Evolutionary conservation across 2,888 invertebrate genomes (phyloP), one percentile per base, ranked within the genome.

Genomic region (Idaea straminata): DNA sequence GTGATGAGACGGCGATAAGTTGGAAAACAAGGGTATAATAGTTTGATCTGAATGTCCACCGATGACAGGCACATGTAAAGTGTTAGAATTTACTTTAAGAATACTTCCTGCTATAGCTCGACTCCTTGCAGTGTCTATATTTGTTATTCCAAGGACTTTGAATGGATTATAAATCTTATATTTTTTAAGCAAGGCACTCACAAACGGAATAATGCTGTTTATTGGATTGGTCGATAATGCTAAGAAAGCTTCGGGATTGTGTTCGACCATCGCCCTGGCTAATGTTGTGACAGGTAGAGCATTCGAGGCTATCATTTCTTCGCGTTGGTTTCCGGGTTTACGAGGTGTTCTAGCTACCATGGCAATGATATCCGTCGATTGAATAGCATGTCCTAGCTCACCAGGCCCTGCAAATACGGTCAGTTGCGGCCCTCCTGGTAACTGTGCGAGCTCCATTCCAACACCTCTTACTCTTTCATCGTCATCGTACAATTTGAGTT

Each of bases 21-120:
- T 85, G 1, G 89, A 89, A 75, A 87, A 89, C 35, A 89, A 68
- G 5, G 89, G 89, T 63, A 89, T 75, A 57, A 88, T 81, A 3
- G 88, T 87, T 1, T 86, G 79, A 15, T 86, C 86, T 0, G 89
- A 89, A 72, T 88, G 87, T 0, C 88, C 89, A 62, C 89, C 87
- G 15, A 89, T 83, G 0, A 89, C 86, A 15, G 89, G 89, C 38
- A 89, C 66, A 6, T 74, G 64, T 35, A 89, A 63, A 34, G 76
- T 69, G 13, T 69, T 62, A 13, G 85, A 80, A 65, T 79, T 82
- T 0, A 83, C 75, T 59, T 81, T 71, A 5, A 89, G 74, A 57
- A 74, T 74, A 36, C 76, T 78, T 5, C 82, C 85, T 57, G 77
- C 78, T 58, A 82, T 80, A 3, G 79, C 66, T 65, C 79, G 80